Evolutionary conservation across 1,140 invertebrate genomes (phyloP).

Genomic region (Drosophila bocki): DNA sequence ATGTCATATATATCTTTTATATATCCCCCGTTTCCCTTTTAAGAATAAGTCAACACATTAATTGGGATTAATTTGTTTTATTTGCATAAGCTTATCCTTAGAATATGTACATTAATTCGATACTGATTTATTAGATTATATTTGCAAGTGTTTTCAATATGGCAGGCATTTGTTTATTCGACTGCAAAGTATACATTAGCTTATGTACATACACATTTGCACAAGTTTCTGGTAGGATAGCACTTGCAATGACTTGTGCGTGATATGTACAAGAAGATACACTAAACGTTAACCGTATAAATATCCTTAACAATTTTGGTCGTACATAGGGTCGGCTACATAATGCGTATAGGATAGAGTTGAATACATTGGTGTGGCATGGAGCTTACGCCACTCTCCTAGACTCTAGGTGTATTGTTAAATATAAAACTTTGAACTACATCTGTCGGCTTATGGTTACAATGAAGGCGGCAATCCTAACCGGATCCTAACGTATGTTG

Average conservation of each 20-base stretch:
- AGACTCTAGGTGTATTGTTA: constrained; percentile 31
- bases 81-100: constrained; percentile 42
- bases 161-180: constrained; percentile 45
- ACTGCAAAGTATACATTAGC: constrained; percentile 38
- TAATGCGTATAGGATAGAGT: constrained; percentile 44
- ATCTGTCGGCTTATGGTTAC: constrained; percentile 35
- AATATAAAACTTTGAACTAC: constrained; percentile 48
- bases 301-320: constrained; percentile 50
- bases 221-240: constrained; percentile 41
- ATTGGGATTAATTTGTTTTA: constrained; percentile 41
- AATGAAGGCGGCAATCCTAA: constrained; percentile 26
- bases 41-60: neutral
- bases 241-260: constrained; percentile 46
- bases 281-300: constrained; percentile 34
- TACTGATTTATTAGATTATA: constrained; percentile 37
- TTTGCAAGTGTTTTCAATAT: constrained; percentile 48
- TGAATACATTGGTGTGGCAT: constrained; percentile 30
- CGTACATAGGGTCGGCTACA: constrained; percentile 31
- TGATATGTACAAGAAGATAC: constrained; percentile 29
- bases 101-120: constrained; percentile 38
- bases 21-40: neutral
- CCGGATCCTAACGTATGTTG: constrained; percentile 25
- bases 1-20: neutral
- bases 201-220: constrained; percentile 34
- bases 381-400: constrained; percentile 5